A percentile compares a stretch with the other conserved stretches of the same genome.
Conservation (phyloP, 2,113 vertebrate genomes). For the Choloepus hoffmanni region DNA sequence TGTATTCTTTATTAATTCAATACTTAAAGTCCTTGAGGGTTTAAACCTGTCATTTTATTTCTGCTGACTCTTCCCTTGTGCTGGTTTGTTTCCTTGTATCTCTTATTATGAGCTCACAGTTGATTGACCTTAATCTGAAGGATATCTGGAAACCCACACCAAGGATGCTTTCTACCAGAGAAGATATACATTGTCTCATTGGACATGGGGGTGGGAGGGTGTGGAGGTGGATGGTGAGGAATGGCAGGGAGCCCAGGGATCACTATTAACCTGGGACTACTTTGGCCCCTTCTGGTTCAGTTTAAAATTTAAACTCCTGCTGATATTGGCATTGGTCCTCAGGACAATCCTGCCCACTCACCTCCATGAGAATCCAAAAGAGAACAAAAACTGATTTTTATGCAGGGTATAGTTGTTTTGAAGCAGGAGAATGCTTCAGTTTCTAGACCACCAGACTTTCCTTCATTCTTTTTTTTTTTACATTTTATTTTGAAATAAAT, state of each 20-base stretch:
- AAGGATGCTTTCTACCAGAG: constrained; percentile 7
- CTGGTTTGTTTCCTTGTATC: neutral
- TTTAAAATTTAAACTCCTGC: neutral
- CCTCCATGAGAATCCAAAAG: neutral
- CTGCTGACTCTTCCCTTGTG: neutral
- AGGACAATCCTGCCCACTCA: neutral
- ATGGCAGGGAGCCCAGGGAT: neutral
- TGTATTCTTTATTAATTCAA: constrained; percentile 31
- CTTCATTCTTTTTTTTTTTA: neutral
- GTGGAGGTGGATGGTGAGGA: neutral
- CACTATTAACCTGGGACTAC: neutral
- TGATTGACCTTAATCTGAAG: constrained; percentile 17
- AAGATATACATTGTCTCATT: neutral
- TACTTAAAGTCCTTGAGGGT: neutral
- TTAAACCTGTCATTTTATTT: constrained; percentile 33
- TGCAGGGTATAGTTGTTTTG: constrained; percentile 25
- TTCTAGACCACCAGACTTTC: neutral
- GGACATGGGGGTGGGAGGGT: neutral
- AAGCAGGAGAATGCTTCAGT: neutral
- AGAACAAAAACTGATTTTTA: constrained; percentile 25
- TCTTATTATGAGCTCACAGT: constrained; percentile 10
- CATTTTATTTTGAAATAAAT: no score
- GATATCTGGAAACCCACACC: neutral
- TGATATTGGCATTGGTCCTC: neutral
- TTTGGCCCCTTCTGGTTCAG: constrained; percentile 7